phyloP scores from a whole-genome alignment of 2,797 vertebrate species.

The Crocidura indochinensis region DNA sequence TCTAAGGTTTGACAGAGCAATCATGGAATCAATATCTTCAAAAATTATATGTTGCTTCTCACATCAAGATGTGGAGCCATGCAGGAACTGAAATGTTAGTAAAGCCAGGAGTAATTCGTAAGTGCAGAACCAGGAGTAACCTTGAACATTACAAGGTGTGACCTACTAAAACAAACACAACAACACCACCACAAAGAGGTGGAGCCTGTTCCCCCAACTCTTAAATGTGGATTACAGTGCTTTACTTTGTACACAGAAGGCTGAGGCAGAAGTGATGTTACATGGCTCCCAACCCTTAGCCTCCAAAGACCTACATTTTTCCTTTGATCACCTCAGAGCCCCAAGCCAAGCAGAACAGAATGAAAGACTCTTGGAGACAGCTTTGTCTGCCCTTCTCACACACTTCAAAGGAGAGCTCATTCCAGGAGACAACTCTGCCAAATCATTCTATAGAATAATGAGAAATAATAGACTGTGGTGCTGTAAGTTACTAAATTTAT shows the following conservation, averaged over 20 bases:
- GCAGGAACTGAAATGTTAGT: no score
- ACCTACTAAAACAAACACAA: no score
- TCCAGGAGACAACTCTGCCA: neutral
- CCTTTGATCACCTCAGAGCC: neutral
- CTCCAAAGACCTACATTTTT: neutral
- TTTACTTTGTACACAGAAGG: neutral
- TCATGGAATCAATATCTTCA: neutral
- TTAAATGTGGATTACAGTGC: neutral
- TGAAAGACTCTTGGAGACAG: neutral
- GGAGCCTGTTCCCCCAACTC: neutral
- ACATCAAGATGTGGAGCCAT: neutral
- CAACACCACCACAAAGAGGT: neutral
- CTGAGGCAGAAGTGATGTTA: neutral
- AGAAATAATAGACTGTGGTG: neutral
- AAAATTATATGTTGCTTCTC: neutral
- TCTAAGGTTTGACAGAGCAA: no score
- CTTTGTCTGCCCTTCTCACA: neutral
- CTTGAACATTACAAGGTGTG: no score
- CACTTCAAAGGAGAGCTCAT: neutral
- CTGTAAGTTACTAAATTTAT: neutral
- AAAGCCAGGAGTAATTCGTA: no score
- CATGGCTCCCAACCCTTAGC: neutral
- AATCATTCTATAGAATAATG: neutral
- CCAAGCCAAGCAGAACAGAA: neutral
- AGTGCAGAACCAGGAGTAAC: no score